Evolutionary conservation across 2,113 vertebrate genomes (phyloP).

Genomic region (Alectura lathami): DNA sequence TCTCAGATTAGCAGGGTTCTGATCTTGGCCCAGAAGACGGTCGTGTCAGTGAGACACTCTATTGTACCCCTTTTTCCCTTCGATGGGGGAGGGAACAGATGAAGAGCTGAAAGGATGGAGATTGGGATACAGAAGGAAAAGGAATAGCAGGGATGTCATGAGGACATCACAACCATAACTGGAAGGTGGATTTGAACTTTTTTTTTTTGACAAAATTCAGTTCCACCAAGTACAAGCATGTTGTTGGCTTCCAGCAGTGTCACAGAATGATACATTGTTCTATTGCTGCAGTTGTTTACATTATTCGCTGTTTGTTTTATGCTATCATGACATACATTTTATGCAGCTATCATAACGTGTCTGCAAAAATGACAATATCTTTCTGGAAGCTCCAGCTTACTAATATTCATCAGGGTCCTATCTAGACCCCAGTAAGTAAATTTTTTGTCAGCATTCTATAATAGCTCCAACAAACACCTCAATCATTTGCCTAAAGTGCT

Average conservation of each 20-base stretch:
- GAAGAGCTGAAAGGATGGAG: neutral
- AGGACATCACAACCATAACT: neutral
- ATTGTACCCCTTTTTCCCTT: neutral
- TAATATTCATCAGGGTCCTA: neutral
- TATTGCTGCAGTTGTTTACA: neutral
- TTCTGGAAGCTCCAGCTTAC: neutral
- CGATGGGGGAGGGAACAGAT: neutral
- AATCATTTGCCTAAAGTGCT: neutral
- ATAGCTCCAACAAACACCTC: neutral
- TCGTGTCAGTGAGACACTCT: neutral
- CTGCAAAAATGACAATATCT: neutral
- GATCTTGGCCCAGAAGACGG: neutral
- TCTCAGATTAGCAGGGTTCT: neutral
- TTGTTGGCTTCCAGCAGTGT: neutral
- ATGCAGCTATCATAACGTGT: neutral
- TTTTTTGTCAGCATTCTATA: neutral
- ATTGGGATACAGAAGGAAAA: neutral
- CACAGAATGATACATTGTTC: rapidly evolving
- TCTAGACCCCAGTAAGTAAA: neutral
- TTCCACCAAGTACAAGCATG: neutral
- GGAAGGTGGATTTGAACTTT: neutral
- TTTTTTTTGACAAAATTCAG: neutral
- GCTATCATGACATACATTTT: neutral
- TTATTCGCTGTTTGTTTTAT: neutral
- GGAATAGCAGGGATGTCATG: neutral